Base-by-base conservation (phyloP, 2,888 invertebrate genomes). In the Cryptocephalus primarius region DNA sequence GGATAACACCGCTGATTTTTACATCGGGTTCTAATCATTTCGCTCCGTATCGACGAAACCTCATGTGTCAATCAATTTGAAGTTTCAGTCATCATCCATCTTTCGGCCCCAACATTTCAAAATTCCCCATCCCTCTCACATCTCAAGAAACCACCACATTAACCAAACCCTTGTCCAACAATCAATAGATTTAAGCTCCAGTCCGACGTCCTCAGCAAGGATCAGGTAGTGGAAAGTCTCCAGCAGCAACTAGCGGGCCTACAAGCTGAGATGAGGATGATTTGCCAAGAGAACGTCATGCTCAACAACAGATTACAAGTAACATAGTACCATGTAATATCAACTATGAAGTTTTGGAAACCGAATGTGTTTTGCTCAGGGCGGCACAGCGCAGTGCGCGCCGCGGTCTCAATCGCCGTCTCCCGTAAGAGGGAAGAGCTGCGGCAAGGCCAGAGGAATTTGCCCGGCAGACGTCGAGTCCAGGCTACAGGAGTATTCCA, bases 201-300 rank as follows among this genome's bases (percentile, higher is more conserved):
- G 60, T 78, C 80, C 59, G 80, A 81, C 57, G 60, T 82, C 49
- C 71, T 80, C 65, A 75, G 75, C 36, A 80, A 80, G 56, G 82
- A 83, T 55, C 76, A 78, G 55, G 75, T 76, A 11, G 68, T 81
- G 52, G 82, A 82, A 58, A 75, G 72, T 8, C 73, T 82, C 38
- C 75, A 80, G 46, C 73, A 75, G 43, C 80, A 80, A 64, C 69
- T 83, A 51, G 75, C 75, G 56, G 71, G 75, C 40, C 69, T 83
- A 42, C 80, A 82, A 56, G 75, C 75, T 40, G 82, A 83, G 64
- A 69, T 83, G 66, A 75, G 79, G 62, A 66, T 80, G 59, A 72
- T 82, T 57, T 72, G 74, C 48, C 76, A 77, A 55, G 82, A 83
- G 58, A 83, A 83, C 61, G 62, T 66, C 13, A 60, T 75, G 43